A percentile compares a stretch with the other conserved stretches of the same genome.
These are phyloP conservation scores for Sinopyrophorus schimmeli DNA, from an alignment of 2,888 invertebrate species.

Conservation along the genomic window DNA sequence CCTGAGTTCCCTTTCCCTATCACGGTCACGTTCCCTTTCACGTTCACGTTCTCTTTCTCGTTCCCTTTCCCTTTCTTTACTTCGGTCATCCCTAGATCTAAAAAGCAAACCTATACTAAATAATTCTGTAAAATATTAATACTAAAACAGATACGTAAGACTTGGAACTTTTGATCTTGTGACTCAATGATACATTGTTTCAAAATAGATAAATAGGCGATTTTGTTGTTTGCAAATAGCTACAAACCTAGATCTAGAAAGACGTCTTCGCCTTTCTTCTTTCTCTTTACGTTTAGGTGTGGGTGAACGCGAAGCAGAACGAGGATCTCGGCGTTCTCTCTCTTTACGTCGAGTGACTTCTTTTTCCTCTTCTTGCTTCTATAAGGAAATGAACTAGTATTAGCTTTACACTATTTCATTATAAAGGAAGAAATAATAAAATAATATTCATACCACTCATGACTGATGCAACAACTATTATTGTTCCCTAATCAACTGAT, in stretches of 20 bases:
- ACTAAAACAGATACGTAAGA: no score
- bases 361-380: conserved; percentile 77
- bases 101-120: no score
- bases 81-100: conserved; percentile 52
- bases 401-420: conserved; percentile 12
- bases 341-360: conserved; percentile 71
- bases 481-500: conserved; percentile 30
- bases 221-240: neutral
- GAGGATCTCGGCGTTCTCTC: conserved; percentile 59
- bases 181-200: no score
- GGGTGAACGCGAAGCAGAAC: conserved; percentile 50
- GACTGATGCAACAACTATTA: conserved; percentile 27
- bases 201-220: no score
- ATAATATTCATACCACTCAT: conserved; percentile 30
- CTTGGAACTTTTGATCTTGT: no score
- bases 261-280: conserved; percentile 51
- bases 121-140: no score
- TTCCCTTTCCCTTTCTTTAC: conserved; percentile 46
- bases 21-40: conserved; percentile 51
- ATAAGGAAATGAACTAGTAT: conserved; percentile 55
- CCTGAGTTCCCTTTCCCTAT: conserved; percentile 53
- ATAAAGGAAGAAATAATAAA: conserved; percentile 21
- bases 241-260: conserved; percentile 48
- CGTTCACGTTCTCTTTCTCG: conserved; percentile 52
- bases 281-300: conserved; percentile 50